phyloP scores from a whole-genome alignment of 2,113 vertebrate genomes.

The Larimichthys crocea region DNA sequence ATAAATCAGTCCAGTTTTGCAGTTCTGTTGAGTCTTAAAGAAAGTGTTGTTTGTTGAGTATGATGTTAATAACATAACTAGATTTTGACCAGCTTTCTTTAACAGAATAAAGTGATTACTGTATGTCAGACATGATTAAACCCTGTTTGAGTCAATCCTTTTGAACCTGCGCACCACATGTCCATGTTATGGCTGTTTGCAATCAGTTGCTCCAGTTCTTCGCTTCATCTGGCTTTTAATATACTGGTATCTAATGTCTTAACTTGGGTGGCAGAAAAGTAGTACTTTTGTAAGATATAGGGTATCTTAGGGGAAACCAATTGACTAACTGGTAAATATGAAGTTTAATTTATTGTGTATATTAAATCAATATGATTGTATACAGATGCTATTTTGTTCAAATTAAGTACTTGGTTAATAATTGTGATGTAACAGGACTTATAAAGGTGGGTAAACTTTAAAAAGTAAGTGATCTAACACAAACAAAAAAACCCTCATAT shows the following conservation, averaged over 20 bases:
- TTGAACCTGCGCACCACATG: background rate
- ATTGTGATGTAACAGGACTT: background rate
- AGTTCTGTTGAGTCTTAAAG: slow-evolving; percentile 32
- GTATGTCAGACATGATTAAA: slow-evolving; percentile 53
- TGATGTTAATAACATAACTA: slow-evolving; percentile 65
- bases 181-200: background rate
- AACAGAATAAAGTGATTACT: slow-evolving; percentile 62
- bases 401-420: background rate
- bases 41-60: slow-evolving; percentile 53
- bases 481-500: background rate
- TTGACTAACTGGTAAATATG: background rate
- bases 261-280: background rate
- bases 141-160: slow-evolving; percentile 18
- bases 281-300: background rate
- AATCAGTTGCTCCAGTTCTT: background rate
- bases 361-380: background rate
- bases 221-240: background rate
- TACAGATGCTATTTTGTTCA: background rate
- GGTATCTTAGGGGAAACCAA: too few relatives aligned
- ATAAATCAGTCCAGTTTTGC: slow-evolving; percentile 2
- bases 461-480: background rate
- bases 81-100: slow-evolving; percentile 79
- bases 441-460: background rate
- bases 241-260: background rate
- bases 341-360: background rate